Evolutionary conservation across 1,140 invertebrate genomes (phyloP).

Genomic region (Heliconius himera): DNA sequence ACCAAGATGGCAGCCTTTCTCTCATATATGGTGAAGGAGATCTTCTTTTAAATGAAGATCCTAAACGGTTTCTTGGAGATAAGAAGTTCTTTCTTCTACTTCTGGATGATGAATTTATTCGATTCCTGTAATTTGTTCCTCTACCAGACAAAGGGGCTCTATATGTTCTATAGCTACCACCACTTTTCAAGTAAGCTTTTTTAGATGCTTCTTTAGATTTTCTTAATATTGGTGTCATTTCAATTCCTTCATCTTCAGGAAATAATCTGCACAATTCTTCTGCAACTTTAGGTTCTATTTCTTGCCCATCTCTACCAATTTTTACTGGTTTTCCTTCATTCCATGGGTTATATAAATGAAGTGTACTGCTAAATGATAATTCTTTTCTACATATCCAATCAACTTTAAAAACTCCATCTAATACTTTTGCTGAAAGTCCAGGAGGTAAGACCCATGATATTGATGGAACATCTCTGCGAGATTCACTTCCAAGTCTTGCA

Average conservation of each 20-base stretch:
- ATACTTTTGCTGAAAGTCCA: constrained; percentile 93
- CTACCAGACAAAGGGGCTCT: constrained; percentile 70
- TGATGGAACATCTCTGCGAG: constrained; percentile 92
- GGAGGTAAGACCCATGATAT: constrained; percentile 98
- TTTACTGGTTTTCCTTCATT: constrained; percentile 99
- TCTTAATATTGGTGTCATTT: constrained; percentile 93
- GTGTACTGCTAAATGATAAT: constrained; percentile 94
- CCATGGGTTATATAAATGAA: constrained; percentile 98
- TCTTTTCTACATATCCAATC: constrained; percentile 99
- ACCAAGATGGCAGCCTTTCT: constrained; percentile 74
- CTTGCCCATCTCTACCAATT: constrained; percentile 98
- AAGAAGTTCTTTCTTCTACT: constrained; percentile 81
- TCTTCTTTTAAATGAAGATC: constrained; percentile 81
- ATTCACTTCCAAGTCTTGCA: constrained; percentile 93
- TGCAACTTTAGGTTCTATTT: constrained; percentile 97
- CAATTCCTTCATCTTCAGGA: constrained; percentile 95
- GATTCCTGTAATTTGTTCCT: constrained; percentile 69
- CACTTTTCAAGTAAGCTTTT: constrained; percentile 82
- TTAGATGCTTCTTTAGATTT: constrained; percentile 93
- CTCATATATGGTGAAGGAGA: constrained; percentile 82
- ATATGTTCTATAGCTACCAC: constrained; percentile 80
- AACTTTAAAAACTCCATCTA: constrained; percentile 97
- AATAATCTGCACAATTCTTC: constrained; percentile 97
- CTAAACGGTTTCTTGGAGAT: constrained; percentile 74
- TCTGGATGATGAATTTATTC: constrained; percentile 68